Evolutionary conservation across 2,113 vertebrate species (phyloP), one percentile per base, ranked within the genome.

Genomic region (Nesoenas mayeri): DNA sequence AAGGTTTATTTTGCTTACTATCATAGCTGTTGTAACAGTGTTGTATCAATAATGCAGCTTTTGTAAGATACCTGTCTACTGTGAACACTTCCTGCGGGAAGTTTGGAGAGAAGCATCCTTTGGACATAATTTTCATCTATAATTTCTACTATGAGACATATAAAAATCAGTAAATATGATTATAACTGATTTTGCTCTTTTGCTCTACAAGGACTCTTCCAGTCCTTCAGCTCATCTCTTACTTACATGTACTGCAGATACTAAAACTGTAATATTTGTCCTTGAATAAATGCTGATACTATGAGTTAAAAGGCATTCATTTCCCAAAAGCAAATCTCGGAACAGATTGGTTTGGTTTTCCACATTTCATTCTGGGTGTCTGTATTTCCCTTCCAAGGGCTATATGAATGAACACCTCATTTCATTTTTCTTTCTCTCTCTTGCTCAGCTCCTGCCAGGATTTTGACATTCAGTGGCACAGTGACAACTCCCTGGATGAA

Each of bases 401-500:
- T 70, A 10, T 25, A 7, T n/a, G 47, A 57, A 25, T 2, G 0
- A 53, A 44, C 44, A 66, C 17, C 78, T 92, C 44, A 66, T 83
- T 47, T 74, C 42, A 72, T 65, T 34, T 93, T 34, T 51, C 80
- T 61, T 79, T 8, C 79, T 94, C 50, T 93, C 54, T 53, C 53
- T 80, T n/a, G 21, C 56, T 84, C 89, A 99, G 99, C 99, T 95
- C 99, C 99, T 11, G 99, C 99, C 62, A 98, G 99, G 71, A 99
- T 99, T 89, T 96, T 99, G 78, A 99, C 99, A 6, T 99, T 99
- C 97, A 99, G 99, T 0, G 99, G 99, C 29, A 99, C 99, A 0
- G 99, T 99, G 65, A 99, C 99, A 10, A 99, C 99, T 2, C 99
- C 99, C 1, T 99, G 99, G 99, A 99, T 99, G 99, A 99, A 99